These are phyloP conservation scores for Heliconius eleuchia DNA, from an alignment of 1,140 invertebrate genomes.

Conservation along the genomic window DNA sequence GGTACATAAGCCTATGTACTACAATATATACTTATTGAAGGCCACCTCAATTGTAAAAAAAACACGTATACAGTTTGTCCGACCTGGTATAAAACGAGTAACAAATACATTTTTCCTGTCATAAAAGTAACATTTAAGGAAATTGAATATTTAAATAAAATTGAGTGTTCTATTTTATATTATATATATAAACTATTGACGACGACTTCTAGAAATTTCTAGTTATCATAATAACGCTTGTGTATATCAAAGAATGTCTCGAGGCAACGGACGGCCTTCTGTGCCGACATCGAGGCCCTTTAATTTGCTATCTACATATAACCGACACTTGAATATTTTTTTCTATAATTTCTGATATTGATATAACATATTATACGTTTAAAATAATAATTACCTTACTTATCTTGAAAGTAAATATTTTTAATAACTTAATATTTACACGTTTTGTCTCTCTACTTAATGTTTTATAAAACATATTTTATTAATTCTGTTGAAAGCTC, in stretches of 20 bases:
- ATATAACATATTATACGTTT: background rate
- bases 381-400: background rate
- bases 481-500: too few species aligned
- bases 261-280: conserved; percentile 53
- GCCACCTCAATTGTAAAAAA: conserved; percentile 16
- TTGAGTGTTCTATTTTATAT: background rate
- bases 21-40: conserved; percentile 38
- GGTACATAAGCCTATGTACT: conserved; percentile 16
- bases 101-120: background rate
- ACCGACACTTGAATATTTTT: background rate
- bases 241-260: conserved; percentile 63
- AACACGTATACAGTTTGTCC: conserved; percentile 5
- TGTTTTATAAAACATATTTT: too few species aligned
- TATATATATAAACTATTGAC: background rate
- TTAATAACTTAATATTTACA: too few species aligned
- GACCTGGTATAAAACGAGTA: background rate
- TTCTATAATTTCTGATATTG: background rate
- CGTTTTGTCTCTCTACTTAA: too few species aligned
- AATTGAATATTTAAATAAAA: background rate
- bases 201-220: conserved; percentile 68
- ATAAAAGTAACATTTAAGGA: background rate
- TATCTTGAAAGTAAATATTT: too few species aligned
- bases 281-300: conserved; percentile 57
- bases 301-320: conserved; percentile 58
- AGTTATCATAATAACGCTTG: conserved; percentile 60